Base-by-base conservation (phyloP, 2,888 invertebrate genomes). In the Torymus auratus region DNA sequence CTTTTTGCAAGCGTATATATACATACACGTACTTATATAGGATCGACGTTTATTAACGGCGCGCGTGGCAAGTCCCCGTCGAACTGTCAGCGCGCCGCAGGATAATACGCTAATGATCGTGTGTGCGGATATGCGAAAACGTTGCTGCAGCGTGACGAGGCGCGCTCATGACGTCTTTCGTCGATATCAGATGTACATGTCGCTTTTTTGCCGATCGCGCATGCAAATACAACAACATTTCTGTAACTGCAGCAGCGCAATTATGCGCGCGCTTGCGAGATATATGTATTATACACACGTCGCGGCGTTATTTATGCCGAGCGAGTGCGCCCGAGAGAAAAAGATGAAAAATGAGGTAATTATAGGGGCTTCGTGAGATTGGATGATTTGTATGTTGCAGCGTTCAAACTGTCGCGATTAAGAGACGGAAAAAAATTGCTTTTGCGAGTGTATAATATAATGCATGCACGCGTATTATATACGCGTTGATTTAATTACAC, bases 341-440 rank as follows among this genome's bases (percentile, higher is more conserved):
- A 68, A 55, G 67, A 72, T 67, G 72, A 64, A 72, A 5, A 68
- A 20, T 7, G 3, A 65, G 15, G 52, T 68, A 72, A 78, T 78
- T 71, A 41, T 41, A 78, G 53, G 20, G 17, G 67, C 60, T 52
- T 60, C 55, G 72, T 60, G 72, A 61, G 72, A 67, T 78, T 61
- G 53, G 12, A 13, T 55, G 73, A 73, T 74, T 79, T 64, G 61
- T 62, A 58, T 52, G 64, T 50, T 50, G 17, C 1, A 28, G 50
- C 41, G 17, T n/a, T 55, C 20, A 61, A 58, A 28, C 17, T 53
- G 53, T 67, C 68, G 28, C 53, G 61, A 73, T 72, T 2, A 74
- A 62, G 53, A 17, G 53, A 50, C 23, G 55, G 53, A 55, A 53
- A 73, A 68, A 62, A 72, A 41, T 20, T 20, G 10, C 14, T 20